phyloP scores from a whole-genome alignment of 2,113 vertebrate genomes.

The Gallinago jamesoni region DNA sequence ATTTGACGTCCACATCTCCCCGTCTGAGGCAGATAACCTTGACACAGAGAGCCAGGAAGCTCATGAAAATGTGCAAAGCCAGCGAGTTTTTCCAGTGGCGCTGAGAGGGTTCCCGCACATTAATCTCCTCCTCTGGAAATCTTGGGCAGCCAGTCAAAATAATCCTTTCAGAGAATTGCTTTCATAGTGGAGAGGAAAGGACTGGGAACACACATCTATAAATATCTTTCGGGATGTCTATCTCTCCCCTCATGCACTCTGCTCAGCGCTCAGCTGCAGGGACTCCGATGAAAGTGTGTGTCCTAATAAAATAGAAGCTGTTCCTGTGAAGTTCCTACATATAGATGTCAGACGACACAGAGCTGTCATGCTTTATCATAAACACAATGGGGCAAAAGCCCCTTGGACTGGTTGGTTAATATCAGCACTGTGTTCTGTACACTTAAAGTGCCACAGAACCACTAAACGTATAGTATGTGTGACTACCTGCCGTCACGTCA shows the following conservation, averaged over 20 bases:
- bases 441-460: background rate
- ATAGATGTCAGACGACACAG: background rate
- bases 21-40: constrained; percentile 11
- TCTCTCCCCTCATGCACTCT: background rate
- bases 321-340: background rate
- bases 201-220: background rate
- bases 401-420: background rate
- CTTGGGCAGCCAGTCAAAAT: constrained; percentile 29
- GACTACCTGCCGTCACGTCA: accelerated
- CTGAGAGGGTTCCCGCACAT: background rate
- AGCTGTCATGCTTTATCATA: background rate
- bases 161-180: background rate
- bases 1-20: background rate
- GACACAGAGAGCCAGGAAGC: background rate
- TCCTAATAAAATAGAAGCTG: background rate
- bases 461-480: background rate
- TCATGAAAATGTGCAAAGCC: constrained; percentile 1
- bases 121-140: constrained; percentile 46
- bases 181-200: constrained; percentile 1
- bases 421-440: background rate
- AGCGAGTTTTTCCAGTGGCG: background rate
- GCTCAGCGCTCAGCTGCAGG: background rate
- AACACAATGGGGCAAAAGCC: background rate
- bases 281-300: background rate
- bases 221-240: background rate